Conservation (phyloP, 2,797 vertebrate genomes). For the Protosalanx chinensis region DNA sequence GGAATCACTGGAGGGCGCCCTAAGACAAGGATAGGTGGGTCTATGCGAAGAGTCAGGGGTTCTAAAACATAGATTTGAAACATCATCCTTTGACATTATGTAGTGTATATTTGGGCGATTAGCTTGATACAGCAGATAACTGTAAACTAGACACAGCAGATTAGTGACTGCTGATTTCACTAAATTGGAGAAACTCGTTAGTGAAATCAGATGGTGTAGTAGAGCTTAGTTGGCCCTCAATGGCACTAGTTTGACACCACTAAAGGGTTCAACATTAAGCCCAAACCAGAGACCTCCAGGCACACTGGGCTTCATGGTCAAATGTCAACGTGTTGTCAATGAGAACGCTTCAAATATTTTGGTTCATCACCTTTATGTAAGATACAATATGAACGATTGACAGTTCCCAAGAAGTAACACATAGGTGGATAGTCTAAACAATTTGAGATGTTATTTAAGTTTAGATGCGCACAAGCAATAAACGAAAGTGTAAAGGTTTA, state of each 20-base stretch:
- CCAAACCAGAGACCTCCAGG: too few species aligned
- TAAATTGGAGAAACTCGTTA: too few species aligned
- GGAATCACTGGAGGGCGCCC: constrained; percentile 45
- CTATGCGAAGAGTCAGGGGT: constrained; percentile 11
- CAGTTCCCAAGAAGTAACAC: background rate
- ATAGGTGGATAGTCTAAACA: background rate
- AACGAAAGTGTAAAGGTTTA: background rate
- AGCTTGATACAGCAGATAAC: background rate
- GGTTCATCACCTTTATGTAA: too few species aligned
- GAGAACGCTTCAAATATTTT: too few species aligned
- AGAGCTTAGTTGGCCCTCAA: too few species aligned
- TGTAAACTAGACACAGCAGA: background rate
- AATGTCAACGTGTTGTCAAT: too few species aligned
- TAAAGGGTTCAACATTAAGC: too few species aligned
- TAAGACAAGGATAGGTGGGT: constrained; percentile 29
- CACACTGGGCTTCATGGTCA: too few species aligned
- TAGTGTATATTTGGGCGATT: background rate
- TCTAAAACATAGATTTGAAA: too few species aligned
- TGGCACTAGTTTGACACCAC: too few species aligned
- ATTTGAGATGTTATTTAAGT: background rate
- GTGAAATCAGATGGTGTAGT: too few species aligned
- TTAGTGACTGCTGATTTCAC: background rate
- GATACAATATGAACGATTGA: background rate
- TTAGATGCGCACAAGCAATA: background rate
- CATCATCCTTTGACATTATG: constrained; percentile 13